Evolutionary conservation across 2,888 invertebrate species (phyloP), one percentile per base, ranked within the genome.

Genomic region (Tanypteryx hageni): DNA sequence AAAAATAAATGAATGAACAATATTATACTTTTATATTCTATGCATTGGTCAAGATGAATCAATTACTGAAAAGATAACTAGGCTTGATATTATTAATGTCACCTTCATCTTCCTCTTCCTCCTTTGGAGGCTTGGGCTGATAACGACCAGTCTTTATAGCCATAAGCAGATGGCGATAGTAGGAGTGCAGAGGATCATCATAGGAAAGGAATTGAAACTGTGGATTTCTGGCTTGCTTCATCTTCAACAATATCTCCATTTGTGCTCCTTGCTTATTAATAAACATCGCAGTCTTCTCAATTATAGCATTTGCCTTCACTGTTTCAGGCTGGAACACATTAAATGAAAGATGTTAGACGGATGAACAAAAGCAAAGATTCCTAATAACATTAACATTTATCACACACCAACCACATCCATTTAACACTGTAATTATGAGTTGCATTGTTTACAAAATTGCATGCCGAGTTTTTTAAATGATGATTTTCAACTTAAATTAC

Each of bases 221-320:
- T 0, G 97, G 96, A 95, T 99, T 99, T 94, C 97, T 97, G 0
- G 98, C 96, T 95, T 99, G 99, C 95, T 99, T 99, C 7, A 99
- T 98, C 95, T 99, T 99, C 93, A 99, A 97, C 16, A 99, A 96
- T 93, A 99, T 99, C 96, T 99, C 99, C 99, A 99, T 99, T 95
- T 99, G 99, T 11, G 97, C 96, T 0, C 99, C 99, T 94, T 99
- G 99, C 91, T 97, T 96, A 94, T 97, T 97, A 94, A 98, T 98
- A 95, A 98, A 98, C 94, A 97, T 96, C 0, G 98, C 98, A 0
- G 98, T 99, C 95, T 99, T 99, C 94, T 99, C 99, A 94, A 99
- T 99, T 93, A 99, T 98, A 18, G 98, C 98, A 95, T 99, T 98
- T 94, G 98, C 97, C 95, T 99, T 99, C 94, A 97, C 96, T 8